Conservation (phyloP, 1,140 invertebrate genomes). For the Drosophila pruinosa region DNA sequence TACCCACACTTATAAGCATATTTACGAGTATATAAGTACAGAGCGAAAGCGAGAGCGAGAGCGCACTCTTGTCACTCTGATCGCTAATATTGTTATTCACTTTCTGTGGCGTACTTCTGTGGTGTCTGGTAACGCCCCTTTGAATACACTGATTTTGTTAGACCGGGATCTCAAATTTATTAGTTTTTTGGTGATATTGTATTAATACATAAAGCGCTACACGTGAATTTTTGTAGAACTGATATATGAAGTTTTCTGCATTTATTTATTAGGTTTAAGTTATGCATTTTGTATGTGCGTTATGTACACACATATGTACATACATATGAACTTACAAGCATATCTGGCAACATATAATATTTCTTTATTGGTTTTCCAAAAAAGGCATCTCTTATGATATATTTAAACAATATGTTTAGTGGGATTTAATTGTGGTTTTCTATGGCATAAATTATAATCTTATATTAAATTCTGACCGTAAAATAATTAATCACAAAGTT, state of each 20-base stretch:
- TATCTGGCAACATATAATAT: background rate
- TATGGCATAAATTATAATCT: too few species aligned
- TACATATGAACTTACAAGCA: too few species aligned
- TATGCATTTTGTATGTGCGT: background rate
- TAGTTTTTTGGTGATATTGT: constrained; percentile 77
- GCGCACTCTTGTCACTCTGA: background rate
- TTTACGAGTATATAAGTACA: background rate
- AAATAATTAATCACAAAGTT: too few species aligned
- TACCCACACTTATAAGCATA: background rate
- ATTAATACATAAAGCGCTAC: constrained; percentile 67
- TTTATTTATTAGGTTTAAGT: background rate
- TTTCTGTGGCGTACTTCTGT: constrained; percentile 83
- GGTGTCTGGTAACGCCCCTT: constrained; percentile 82
- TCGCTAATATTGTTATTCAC: background rate
- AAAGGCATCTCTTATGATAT: too few species aligned
- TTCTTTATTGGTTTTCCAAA: background rate
- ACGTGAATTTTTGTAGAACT: background rate
- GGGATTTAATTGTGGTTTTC: too few species aligned
- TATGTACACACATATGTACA: too few species aligned
- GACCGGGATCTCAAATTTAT: constrained; percentile 80
- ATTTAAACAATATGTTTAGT: too few species aligned
- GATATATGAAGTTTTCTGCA: background rate
- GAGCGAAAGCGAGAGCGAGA: constrained; percentile 4
- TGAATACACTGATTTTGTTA: constrained; percentile 83
- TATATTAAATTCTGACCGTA: too few species aligned